Conservation (phyloP, 2,113 vertebrate genomes). For the human region DNA sequence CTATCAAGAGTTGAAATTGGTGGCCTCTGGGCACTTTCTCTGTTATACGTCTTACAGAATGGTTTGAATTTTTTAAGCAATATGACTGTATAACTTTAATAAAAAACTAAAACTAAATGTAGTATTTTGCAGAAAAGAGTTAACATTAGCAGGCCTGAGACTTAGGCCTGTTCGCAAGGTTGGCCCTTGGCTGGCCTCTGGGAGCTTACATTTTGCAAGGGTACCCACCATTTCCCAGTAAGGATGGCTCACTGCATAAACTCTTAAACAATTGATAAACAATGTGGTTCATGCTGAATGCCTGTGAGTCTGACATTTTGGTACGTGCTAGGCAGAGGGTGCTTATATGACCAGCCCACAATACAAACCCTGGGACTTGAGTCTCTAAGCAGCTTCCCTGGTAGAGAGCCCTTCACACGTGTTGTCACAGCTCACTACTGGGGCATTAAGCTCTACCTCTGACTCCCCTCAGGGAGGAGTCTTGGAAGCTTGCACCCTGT, state of each 20-base stretch:
- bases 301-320: background rate
- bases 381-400: background rate
- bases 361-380: background rate
- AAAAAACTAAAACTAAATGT: background rate
- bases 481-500: background rate
- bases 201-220: background rate
- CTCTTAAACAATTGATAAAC: background rate
- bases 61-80: constrained; percentile 6
- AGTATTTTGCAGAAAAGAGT: background rate
- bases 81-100: background rate
- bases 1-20: background rate
- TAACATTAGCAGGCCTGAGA: background rate
- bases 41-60: background rate
- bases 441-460: background rate
- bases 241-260: background rate
- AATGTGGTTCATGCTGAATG: background rate
- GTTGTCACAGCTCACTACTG: background rate
- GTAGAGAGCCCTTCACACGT: background rate
- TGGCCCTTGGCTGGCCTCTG: background rate
- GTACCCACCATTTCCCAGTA: background rate
- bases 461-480: background rate
- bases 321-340: background rate
- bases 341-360: background rate
- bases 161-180: background rate
- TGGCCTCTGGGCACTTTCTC: background rate